Conservation (phyloP, 2,113 vertebrate genomes). For the Danionella cerebrum region DNA sequence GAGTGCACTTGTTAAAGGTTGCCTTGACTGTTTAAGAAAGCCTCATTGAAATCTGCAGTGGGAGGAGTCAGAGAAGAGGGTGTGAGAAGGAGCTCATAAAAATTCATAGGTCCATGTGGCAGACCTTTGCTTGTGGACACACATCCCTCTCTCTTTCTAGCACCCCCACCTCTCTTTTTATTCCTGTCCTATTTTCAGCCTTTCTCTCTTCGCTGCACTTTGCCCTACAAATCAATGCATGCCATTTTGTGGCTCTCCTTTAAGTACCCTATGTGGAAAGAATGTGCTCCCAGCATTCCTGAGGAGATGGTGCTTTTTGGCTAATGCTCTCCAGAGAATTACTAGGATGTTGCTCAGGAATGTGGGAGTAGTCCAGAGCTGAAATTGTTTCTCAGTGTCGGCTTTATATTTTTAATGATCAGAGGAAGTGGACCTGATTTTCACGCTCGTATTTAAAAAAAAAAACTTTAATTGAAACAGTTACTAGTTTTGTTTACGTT, state of each 20-base stretch:
- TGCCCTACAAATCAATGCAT: conserved; percentile 39
- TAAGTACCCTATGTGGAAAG: conserved; percentile 43
- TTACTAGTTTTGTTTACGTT: too few relatives aligned
- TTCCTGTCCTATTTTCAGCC: conserved; percentile 1
- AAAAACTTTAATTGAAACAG: too few relatives aligned
- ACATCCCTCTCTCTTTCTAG: conserved; percentile 9
- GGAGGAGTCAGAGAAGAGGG: background rate
- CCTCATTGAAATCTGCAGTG: background rate
- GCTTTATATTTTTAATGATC: background rate
- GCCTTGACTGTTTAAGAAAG: background rate
- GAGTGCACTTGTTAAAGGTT: too few relatives aligned
- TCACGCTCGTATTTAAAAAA: too few relatives aligned
- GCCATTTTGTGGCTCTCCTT: conserved; percentile 36
- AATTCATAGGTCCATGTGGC: conserved; percentile 4
- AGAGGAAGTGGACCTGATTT: background rate
- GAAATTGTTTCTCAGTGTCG: background rate
- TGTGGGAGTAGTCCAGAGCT: background rate
- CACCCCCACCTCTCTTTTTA: background rate
- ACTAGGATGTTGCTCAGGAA: background rate
- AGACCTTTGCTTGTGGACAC: conserved; percentile 1
- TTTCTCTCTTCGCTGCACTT: conserved; percentile 21
- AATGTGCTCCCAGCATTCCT: conserved; percentile 54
- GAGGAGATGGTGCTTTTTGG: conserved; percentile 50
- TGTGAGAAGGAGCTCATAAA: conserved; percentile 1
- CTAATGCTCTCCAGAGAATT: conserved; percentile 44